Evolutionary conservation across 1,140 invertebrate genomes (phyloP).

Genomic region (Lordiphosa mommai): DNA sequence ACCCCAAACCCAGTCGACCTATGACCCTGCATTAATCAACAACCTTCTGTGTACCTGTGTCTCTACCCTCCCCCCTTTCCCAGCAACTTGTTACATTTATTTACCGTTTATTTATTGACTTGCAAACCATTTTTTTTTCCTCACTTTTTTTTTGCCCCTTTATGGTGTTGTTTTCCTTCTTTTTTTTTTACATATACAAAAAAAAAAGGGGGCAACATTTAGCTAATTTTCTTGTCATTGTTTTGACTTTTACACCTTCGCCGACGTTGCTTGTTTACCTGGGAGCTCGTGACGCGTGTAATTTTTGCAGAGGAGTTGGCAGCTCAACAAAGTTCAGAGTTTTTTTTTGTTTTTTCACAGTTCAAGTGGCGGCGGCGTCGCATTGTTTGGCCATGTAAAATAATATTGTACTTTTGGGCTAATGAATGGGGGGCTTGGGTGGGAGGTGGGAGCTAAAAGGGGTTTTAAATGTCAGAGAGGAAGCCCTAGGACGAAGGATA

Average conservation of each 20-base stretch:
- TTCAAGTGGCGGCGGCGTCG: constrained; percentile 36
- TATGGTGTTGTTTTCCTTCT: not conserved
- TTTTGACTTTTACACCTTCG: constrained; percentile 55
- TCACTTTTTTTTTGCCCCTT: too few species aligned
- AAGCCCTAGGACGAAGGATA: too few species aligned
- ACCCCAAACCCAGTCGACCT: constrained; percentile 29
- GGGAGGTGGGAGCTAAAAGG: too few species aligned
- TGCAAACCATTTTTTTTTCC: constrained; percentile 35
- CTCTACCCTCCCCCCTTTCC: not conserved
- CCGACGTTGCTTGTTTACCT: constrained; percentile 42
- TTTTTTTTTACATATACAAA: constrained; percentile 14
- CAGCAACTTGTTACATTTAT: constrained; percentile 1
- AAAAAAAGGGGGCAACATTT: constrained; percentile 35
- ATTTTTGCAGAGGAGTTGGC: not conserved
- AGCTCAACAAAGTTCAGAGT: not conserved
- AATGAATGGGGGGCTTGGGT: too few species aligned
- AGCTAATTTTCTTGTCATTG: constrained; percentile 60
- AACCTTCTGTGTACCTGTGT: constrained; percentile 30
- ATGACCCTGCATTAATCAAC: constrained; percentile 47
- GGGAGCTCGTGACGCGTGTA: constrained; percentile 7
- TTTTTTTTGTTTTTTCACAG: too few species aligned
- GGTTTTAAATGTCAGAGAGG: too few species aligned
- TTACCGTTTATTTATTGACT: constrained; percentile 46
- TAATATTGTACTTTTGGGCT: constrained; percentile 39
- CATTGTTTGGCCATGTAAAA: constrained; percentile 65